Conservation (phyloP, 2,888 invertebrate species). For the Hemistola chrysoprasaria region DNA sequence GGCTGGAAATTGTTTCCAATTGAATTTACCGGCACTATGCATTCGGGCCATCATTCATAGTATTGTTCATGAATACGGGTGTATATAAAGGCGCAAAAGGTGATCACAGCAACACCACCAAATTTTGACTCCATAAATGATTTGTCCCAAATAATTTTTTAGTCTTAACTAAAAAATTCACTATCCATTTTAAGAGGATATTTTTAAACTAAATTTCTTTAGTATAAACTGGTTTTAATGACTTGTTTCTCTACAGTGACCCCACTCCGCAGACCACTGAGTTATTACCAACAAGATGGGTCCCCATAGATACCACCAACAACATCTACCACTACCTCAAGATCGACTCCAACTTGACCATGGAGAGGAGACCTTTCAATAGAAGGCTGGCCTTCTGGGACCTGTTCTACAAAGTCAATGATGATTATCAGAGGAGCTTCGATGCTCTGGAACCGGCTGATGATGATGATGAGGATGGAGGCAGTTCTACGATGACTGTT, state of each 20-base stretch:
- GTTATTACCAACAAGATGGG: conserved; percentile 47
- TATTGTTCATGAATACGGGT: no score
- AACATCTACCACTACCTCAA: conserved; percentile 34
- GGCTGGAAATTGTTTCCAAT: no score
- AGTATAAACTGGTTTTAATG: no score
- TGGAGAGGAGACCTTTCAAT: conserved; percentile 37
- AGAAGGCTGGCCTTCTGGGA: conserved; percentile 50
- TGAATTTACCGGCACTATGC: no score
- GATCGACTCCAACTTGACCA: conserved; percentile 35
- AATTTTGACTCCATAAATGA: no score
- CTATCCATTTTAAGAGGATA: conserved; percentile 5
- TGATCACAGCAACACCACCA: no score
- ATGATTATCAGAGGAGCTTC: conserved; percentile 25
- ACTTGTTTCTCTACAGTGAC: conserved; percentile 36
- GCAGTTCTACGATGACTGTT: background rate
- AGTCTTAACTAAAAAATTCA: no score
- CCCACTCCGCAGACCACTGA: conserved; percentile 47
- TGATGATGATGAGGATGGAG: conserved; percentile 12
- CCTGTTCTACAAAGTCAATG: conserved; percentile 40
- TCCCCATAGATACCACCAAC: conserved; percentile 24
- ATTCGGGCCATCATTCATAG: no score
- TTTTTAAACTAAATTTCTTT: background rate
- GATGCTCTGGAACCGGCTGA: conserved; percentile 12
- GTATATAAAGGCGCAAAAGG: no score
- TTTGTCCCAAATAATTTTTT: no score